Evolutionary conservation across 1,140 invertebrate genomes (phyloP), one percentile per base, ranked within the genome.

Genomic region (Goniozus legneri): DNA sequence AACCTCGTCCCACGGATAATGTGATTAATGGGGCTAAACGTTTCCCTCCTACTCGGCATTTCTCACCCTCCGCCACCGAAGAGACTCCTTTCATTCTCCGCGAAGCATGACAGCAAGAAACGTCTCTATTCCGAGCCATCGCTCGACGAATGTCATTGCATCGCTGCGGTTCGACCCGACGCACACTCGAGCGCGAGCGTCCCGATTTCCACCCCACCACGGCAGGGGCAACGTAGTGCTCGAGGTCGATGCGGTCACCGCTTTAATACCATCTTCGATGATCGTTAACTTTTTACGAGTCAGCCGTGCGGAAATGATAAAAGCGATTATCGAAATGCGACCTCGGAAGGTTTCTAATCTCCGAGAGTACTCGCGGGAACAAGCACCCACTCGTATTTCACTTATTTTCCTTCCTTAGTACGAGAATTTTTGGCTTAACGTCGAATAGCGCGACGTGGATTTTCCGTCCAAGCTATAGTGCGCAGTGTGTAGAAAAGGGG

Each of bases 11-110:
- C 45, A 41, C 44, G 40, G 57, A 60, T 67, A 67, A 65, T 56
- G 59, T 65, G 64, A 67, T 67, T 67, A 65, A 67, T 64, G 62
- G 60, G 34, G 38, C 42, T 58, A 54, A 62, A 58, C 42, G 47
- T 52, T 60, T 33, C 54, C 34, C 35, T 32, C 8, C 16, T 21
- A 24, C 33, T n/a, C n/a, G n/a, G n/a, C n/a, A n/a, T n/a, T n/a
- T n/a, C n/a, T n/a, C n/a, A n/a, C n/a, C n/a, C n/a, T n/a, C n/a
- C n/a, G n/a, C n/a, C n/a, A n/a, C n/a, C n/a, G n/a, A n/a, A n/a
- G n/a, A n/a, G n/a, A n/a, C 38, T 30, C n/a, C 15, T 45, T 42
- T 14, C 40, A 15, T 47, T 18, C 39, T 31, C 27, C 38, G 41
- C 21, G 35, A 44, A 30, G 15, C 14, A 13, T 7, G 13, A 10